phyloP scores from a whole-genome alignment of 2,888 invertebrate genomes.

The Drosophila phalerata region DNA sequence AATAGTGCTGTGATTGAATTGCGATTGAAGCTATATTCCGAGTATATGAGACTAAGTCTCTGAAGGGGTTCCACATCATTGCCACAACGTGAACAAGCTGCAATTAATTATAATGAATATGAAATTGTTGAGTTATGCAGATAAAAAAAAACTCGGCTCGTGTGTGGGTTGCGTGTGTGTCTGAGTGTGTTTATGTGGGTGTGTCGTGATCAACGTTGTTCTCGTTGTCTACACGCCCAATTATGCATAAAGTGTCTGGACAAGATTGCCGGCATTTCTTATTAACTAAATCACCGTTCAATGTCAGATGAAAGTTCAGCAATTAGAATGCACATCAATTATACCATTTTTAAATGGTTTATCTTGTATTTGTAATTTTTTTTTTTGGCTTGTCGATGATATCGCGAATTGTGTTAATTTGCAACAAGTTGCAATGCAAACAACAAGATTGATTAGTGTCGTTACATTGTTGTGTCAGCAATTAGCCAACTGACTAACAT shows the following conservation, averaged over 20 bases:
- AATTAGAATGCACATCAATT: constrained; percentile 20
- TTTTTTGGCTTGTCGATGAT: constrained; percentile 24
- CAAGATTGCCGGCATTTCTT: constrained; percentile 25
- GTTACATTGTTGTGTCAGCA: constrained; percentile 29
- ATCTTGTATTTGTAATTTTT: constrained; percentile 1
- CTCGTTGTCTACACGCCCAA: constrained; percentile 47
- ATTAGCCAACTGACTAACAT: constrained; percentile 13
- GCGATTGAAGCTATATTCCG: constrained; percentile 23
- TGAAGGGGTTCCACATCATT: constrained; percentile 26
- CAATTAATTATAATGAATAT: constrained; percentile 69
- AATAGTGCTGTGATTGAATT: constrained; percentile 53
- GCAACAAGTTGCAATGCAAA: constrained; percentile 38
- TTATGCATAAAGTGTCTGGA: constrained; percentile 59
- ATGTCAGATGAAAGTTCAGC: constrained; percentile 41
- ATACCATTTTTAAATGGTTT: constrained; percentile 10
- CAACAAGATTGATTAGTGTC: constrained; percentile 22
- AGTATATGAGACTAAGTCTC: constrained; percentile 10
- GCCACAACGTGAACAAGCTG: constrained; percentile 38
- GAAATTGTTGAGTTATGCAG: constrained; percentile 54
- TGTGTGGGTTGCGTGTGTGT: constrained; percentile 29
- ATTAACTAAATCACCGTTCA: constrained; percentile 29
- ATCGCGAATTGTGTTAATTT: constrained; percentile 41
- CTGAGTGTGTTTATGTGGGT: constrained; percentile 47
- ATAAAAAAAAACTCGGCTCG: constrained; percentile 29
- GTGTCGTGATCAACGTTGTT: constrained; percentile 40